Base-by-base conservation (phyloP, 1,140 invertebrate genomes). In the Lordiphosa mommai region DNA sequence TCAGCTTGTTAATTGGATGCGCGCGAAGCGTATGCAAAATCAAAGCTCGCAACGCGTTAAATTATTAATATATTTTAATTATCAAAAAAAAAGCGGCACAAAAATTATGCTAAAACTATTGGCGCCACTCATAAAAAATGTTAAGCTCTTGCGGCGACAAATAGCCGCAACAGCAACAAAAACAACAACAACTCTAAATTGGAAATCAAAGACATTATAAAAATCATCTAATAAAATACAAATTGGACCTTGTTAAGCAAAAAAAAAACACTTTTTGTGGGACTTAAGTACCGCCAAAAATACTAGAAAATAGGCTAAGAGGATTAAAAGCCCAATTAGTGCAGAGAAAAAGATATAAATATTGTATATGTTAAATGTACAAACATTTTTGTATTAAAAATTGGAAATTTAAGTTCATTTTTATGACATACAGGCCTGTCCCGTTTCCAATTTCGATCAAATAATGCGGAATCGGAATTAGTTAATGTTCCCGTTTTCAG, bases 51-150 rank as follows among this genome's bases (percentile, higher is more conserved):
- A 58, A 67, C 61, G 77, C 77, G 68, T 77, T 84, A 84, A 65
- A 70, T 85, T 84, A 84, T 77, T 84, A 85, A 84, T 84, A 85
- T 84, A 84, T 84, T 84, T 84, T 65, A 68, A 84, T 76, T 73
- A 73, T 20, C 65, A 40, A 47, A 64, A 57, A 61, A 43, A 10
- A 13, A 17, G 38, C 20, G 12, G 27, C 20, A 43, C 34, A 17
- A 47, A 49, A 74, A 64, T 65, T 56, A 69, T 63, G 77, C 72
- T 84, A 84, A 84, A 84, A 72, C 77, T 84, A 72, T 84, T 84
- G 77, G 77, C 77, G 77, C 77, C 77, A 77, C 61, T 72, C 71
- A 84, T 73, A 80, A 73, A 74, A 73, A 69, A 69, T 69, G 66
- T 67, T 64, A 69, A 73, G 20, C 48, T 47, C 29, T 13, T 36